These are phyloP conservation scores for Drosophila suboccidentalis DNA, from an alignment of 2,888 invertebrate genomes.

Conservation along the genomic window DNA sequence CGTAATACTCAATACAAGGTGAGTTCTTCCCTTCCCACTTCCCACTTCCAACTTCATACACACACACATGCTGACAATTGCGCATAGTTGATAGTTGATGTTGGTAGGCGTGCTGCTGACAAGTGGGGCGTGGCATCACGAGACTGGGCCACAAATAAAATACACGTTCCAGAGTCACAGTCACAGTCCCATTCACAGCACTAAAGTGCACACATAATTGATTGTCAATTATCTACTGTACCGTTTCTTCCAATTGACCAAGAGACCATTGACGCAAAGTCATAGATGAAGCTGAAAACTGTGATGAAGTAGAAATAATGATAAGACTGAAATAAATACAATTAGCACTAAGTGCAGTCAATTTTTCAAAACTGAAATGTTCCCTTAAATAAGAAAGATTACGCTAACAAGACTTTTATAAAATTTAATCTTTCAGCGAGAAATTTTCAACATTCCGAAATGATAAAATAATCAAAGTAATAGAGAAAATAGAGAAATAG, in stretches of 20 bases:
- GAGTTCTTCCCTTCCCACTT: conserved; percentile 36
- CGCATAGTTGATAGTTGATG: conserved; percentile 3
- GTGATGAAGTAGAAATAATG: background rate
- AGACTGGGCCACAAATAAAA: conserved; percentile 11
- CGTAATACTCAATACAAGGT: conserved; percentile 96
- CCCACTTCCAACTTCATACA: background rate
- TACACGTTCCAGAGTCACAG: conserved; percentile 11
- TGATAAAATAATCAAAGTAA: no score
- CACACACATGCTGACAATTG: conserved; percentile 28
- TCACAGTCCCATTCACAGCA: conserved; percentile 2
- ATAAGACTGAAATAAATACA: conserved; percentile 5
- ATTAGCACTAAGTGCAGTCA: conserved; percentile 4
- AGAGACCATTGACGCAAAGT: conserved; percentile 7
- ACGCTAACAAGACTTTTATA: no score
- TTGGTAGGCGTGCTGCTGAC: conserved; percentile 19
- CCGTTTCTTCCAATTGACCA: conserved; percentile 6
- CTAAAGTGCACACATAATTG: conserved; percentile 33
- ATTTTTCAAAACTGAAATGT: background rate
- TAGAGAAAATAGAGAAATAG: no score
- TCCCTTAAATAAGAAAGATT: background rate
- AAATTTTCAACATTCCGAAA: no score
- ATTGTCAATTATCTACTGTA: conserved; percentile 47
- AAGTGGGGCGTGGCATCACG: conserved; percentile 15
- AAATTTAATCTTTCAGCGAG: no score
- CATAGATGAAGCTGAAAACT: background rate